Percentiles rank a stretch among this genome's conserved stretches.
Evolutionary conservation across 1,140 invertebrate genomes (phyloP).

Genomic region (Drosophila ogumai): DNA sequence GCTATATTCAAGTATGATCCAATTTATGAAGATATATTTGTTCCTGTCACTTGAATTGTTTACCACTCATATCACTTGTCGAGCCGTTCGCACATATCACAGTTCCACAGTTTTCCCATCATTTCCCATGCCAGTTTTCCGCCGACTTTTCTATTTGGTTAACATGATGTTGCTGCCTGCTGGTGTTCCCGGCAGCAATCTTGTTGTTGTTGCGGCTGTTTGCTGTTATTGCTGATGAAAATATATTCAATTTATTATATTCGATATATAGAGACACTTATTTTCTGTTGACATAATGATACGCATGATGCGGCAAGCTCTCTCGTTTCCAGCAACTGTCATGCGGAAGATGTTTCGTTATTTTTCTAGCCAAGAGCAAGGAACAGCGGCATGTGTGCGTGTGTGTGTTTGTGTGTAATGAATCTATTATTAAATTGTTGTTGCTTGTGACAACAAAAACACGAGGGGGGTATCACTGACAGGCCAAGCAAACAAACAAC

Average conservation of each 20-base stretch:
- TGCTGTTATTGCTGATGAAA: constrained; percentile 77
- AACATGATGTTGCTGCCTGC: constrained; percentile 64
- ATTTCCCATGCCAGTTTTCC: not conserved
- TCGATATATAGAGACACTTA: constrained; percentile 77
- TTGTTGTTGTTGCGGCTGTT: constrained; percentile 61
- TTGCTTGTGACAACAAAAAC: constrained; percentile 69
- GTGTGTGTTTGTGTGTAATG: constrained; percentile 66
- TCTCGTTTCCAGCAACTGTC: constrained; percentile 30
- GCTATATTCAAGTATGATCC: not conserved
- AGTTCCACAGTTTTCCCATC: not conserved
- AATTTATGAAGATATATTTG: constrained; percentile 17
- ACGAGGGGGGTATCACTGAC: constrained; percentile 25
- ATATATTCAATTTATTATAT: constrained; percentile 83
- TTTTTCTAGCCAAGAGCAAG: constrained; percentile 56
- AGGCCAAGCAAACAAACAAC: constrained; percentile 49
- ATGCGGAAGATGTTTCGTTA: constrained; percentile 53
- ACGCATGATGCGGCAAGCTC: constrained; percentile 52
- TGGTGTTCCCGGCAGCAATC: constrained; percentile 9
- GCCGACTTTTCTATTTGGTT: constrained; percentile 63
- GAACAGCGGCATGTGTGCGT: constrained; percentile 22
- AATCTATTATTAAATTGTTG: constrained; percentile 83
- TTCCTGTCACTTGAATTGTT: constrained; percentile 51
- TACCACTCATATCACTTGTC: constrained; percentile 66
- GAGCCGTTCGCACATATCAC: constrained; percentile 17
- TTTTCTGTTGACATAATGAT: constrained; percentile 75